Conservation (phyloP, 1,140 invertebrate species). For the Solenopsis fugax region DNA sequence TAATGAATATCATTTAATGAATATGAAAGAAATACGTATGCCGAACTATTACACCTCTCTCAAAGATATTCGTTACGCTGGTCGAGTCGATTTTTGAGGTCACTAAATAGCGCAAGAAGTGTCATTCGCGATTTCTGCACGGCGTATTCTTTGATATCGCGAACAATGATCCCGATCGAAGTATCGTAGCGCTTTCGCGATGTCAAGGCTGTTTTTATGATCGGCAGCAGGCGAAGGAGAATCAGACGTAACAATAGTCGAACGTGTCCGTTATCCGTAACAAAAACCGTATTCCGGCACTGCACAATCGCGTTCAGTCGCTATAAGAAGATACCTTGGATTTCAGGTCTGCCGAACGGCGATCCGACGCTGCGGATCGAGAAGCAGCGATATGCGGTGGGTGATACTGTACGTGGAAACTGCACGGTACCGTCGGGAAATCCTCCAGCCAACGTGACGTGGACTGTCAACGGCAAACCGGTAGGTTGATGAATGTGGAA, state of each 20-base stretch:
- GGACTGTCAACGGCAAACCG: conserved; percentile 92
- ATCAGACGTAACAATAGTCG: conserved; percentile 48
- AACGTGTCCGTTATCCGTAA: conserved; percentile 32
- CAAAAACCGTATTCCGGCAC: conserved; percentile 9
- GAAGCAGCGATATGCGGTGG: conserved; percentile 91
- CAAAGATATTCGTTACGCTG: conserved; percentile 22
- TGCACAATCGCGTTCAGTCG: neutral
- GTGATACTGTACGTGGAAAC: conserved; percentile 91
- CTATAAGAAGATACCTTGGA: conserved; percentile 39
- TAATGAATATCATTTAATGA: too few species aligned
- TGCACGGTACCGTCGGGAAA: conserved; percentile 91
- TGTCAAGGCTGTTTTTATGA: conserved; percentile 56
- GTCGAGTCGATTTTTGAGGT: neutral
- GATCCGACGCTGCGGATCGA: conserved; percentile 90
- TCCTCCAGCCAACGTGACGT: conserved; percentile 93
- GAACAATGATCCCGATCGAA: conserved; percentile 52
- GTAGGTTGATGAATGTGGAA: conserved; percentile 86
- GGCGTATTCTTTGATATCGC: conserved; percentile 27
- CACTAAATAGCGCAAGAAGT: conserved; percentile 47
- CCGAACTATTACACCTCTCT: neutral
- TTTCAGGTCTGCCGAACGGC: conserved; percentile 90
- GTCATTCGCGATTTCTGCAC: conserved; percentile 35
- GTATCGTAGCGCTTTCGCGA: conserved; percentile 8
- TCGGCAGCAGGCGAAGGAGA: neutral
- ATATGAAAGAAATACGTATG: too few species aligned